Evolutionary conservation across 2,113 vertebrate species (phyloP).

Genomic region (Lepus europaeus): DNA sequence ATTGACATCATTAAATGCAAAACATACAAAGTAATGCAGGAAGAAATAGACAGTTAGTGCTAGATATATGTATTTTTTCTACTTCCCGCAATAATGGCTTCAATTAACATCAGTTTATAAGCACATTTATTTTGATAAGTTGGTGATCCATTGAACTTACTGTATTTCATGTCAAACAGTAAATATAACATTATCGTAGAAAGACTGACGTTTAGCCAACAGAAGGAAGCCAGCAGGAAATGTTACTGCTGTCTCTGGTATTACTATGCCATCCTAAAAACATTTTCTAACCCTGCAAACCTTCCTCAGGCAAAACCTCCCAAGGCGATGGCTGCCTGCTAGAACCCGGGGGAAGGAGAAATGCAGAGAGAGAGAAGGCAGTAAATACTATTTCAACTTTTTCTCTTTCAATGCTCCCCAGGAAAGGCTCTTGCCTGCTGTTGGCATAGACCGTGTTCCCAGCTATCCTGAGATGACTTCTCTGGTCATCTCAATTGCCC

Average conservation of each 20-base stretch:
- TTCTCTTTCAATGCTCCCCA: not conserved
- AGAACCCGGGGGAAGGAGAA: not conserved
- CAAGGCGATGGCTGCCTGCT: not conserved
- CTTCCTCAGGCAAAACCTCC: not conserved
- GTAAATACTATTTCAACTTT: not conserved
- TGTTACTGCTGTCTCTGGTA: not conserved
- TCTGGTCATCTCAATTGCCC: not conserved
- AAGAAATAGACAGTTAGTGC: not conserved
- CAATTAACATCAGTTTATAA: not conserved
- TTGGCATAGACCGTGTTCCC: not conserved
- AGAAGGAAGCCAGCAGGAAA: not conserved
- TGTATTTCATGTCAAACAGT: not conserved
- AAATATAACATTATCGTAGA: not conserved
- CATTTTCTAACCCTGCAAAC: no score
- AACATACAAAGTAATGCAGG: constrained; percentile 17
- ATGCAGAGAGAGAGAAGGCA: not conserved
- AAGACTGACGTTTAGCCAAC: not conserved
- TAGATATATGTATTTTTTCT: not conserved
- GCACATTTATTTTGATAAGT: constrained; percentile 1
- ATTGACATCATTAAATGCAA: constrained; percentile 44
- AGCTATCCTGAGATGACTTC: not conserved
- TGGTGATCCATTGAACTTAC: not conserved
- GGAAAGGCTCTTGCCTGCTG: not conserved
- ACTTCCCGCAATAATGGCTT: not conserved
- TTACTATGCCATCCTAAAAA: no score